A percentile compares a stretch with the other conserved stretches of the same genome.
phyloP scores from a whole-genome alignment of 2,888 invertebrate species.

The Allolobophora icterica region DNA sequence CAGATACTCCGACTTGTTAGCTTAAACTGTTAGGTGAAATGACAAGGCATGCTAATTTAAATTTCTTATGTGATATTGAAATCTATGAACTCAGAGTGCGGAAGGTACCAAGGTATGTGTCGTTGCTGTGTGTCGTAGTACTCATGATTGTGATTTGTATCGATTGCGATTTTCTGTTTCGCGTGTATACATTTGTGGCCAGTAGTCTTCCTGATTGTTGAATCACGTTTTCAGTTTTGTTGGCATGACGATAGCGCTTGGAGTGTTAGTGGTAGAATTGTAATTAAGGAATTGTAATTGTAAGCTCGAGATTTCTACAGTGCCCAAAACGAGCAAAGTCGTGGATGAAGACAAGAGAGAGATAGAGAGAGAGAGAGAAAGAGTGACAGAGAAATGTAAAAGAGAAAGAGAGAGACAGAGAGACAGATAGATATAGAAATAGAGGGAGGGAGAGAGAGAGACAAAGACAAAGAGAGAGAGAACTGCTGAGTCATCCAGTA shows the following conservation, averaged over 20 bases:
- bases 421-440: too few relatives aligned
- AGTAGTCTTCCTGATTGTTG: not conserved
- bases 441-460: not conserved
- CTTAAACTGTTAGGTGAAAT: not conserved
- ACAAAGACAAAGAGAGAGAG: too few relatives aligned
- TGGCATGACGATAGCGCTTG: not conserved
- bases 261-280: not conserved
- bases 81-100: not conserved
- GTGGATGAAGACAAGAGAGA: not conserved
- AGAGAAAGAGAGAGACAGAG: too few relatives aligned
- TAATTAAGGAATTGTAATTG: too few relatives aligned
- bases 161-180: not conserved
- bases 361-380: not conserved
- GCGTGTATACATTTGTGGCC: not conserved
- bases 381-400: too few relatives aligned
- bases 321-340: too few relatives aligned
- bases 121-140: not conserved
- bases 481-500: not conserved
- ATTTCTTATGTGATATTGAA: not conserved
- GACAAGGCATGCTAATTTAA: not conserved
- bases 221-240: not conserved
- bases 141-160: too few relatives aligned
- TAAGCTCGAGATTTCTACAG: too few relatives aligned
- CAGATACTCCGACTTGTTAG: not conserved
- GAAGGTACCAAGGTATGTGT: conserved; percentile 26